Evolutionary conservation across 2,797 vertebrate genomes (phyloP).

Genomic region (Crenichthys baileyi): DNA sequence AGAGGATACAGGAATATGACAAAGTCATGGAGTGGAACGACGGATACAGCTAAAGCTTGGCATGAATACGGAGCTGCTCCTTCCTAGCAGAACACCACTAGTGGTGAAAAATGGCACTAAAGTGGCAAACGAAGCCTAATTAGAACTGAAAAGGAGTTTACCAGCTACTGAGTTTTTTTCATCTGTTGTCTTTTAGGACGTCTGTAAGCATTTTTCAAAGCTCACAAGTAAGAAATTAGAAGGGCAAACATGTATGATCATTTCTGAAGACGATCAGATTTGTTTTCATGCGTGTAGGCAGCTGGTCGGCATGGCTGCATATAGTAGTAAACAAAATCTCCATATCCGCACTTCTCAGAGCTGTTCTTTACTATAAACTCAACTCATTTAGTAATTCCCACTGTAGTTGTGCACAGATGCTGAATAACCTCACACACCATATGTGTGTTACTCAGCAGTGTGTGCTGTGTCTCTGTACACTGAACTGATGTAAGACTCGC

Average conservation of each 20-base stretch:
- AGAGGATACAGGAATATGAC: conserved; percentile 95
- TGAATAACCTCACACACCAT: not conserved
- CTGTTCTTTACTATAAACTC: not conserved
- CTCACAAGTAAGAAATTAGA: not conserved
- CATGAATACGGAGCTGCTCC: not conserved
- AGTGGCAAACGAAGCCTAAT: not conserved
- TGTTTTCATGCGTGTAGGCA: not conserved
- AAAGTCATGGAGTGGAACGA: conserved; percentile 96
- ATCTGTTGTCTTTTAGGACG: not conserved
- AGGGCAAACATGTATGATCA: not conserved
- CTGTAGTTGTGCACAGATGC: not conserved
- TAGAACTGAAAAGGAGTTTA: not conserved
- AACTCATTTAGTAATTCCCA: not conserved
- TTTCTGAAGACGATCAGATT: not conserved
- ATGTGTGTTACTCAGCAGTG: too few relatives aligned
- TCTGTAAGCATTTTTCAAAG: not conserved
- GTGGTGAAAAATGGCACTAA: not conserved
- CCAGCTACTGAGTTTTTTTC: not conserved
- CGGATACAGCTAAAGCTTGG: conserved; percentile 67
- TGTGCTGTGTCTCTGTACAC: too few relatives aligned
- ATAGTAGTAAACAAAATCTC: not conserved
- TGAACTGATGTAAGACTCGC: not conserved
- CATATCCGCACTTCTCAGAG: not conserved
- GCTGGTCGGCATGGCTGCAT: not conserved
- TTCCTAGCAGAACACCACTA: not conserved